Base-by-base conservation (phyloP, 2,113 vertebrate genomes). In the Plotosus lineatus region DNA sequence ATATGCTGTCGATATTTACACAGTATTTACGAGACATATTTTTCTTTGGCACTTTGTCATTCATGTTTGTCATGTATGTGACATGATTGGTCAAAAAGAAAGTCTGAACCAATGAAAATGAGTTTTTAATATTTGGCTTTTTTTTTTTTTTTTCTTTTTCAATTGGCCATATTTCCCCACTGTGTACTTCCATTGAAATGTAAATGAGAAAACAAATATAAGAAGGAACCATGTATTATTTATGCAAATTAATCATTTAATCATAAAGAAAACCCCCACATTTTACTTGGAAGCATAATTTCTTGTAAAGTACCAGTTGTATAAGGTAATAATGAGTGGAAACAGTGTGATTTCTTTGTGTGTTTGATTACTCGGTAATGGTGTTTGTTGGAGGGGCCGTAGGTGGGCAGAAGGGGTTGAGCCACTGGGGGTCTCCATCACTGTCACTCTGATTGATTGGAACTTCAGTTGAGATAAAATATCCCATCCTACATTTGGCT, bases 361-460 rank as follows among this genome's bases (percentile, higher is more conserved):
- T 65, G 61, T 40, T 40, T 68, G 15, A 6, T 8, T 26, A 0
- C 11, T 26, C 21, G 9, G 88, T 56, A 79, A 83, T 84, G 86
- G 58, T 14, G 42, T 63, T 44, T 65, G 60, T 42, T 81, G 72
- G 71, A 51, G 72, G 60, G 58, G 51, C 71, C 51, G 78, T 84
- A 63, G 55, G 68, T 40, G 42, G 46, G 72, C 61, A 65, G 56
- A 75, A 80, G 68, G 71, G 23, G 78, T 75, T 71, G n/a, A 78
- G 66, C 81, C 84, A 85, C 75, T 79, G 69, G 78, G 85, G 82
- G 87, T 89, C 88, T 92, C 90, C 88, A 88, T 92, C 89, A 87
- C 86, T 88, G 90, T 89, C 89, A 78, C 80, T 3, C 86, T 92
- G 92, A 92, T 92, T 89, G 90, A 93, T 92, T 92, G 89, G 88